phyloP scores from a whole-genome alignment of 2,113 vertebrate species.

The Rhodinocichla rosea region DNA sequence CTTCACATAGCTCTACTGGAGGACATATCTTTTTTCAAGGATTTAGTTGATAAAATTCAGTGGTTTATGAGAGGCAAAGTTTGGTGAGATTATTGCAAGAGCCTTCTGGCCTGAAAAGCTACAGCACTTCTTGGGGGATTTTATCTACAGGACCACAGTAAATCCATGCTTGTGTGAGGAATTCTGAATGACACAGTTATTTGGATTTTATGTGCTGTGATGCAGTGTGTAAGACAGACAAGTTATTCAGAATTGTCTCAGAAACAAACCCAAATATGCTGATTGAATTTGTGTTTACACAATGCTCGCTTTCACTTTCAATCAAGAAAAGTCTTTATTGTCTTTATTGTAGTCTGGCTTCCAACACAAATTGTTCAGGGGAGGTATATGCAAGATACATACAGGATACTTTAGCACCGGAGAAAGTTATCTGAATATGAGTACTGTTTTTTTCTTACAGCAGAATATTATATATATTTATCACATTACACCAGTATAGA shows the following conservation, averaged over 20 bases:
- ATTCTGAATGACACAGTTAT: neutral
- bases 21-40: neutral
- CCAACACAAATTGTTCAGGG: neutral
- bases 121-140: neutral
- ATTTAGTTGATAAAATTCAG: neutral
- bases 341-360: neutral
- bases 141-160: neutral
- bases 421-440: neutral
- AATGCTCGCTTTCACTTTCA: neutral
- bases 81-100: neutral
- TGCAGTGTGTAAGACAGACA: neutral
- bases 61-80: neutral
- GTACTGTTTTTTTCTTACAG: neutral
- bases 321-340: neutral
- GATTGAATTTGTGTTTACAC: neutral
- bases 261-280: neutral
- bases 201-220: neutral
- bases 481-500: neutral
- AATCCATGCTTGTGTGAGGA: neutral
- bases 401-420: neutral
- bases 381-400: neutral
- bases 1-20: neutral
- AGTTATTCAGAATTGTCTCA: neutral
- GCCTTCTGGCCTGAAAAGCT: neutral
- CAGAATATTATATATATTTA: neutral